Percentiles rank a stretch among this genome's conserved stretches.
Evolutionary conservation across 2,888 invertebrate species (phyloP).

Genomic region (Chymomyza amoena): DNA sequence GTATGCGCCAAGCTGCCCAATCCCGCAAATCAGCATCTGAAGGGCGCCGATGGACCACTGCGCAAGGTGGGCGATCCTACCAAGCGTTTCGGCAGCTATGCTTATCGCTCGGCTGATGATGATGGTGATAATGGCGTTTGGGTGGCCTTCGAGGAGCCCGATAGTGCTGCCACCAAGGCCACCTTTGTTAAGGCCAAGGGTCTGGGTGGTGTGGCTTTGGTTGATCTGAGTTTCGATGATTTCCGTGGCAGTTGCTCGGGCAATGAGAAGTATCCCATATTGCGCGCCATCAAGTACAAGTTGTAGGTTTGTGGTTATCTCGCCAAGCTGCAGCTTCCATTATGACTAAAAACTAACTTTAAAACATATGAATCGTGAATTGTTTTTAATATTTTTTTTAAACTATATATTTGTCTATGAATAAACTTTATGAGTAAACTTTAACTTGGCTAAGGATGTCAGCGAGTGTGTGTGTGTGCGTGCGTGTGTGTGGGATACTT

Average conservation of each 20-base stretch:
- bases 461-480: not conserved
- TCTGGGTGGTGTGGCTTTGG: constrained; percentile 87
- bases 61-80: constrained; percentile 89
- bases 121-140: constrained; percentile 86
- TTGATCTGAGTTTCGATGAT: constrained; percentile 88
- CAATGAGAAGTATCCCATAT: constrained; percentile 88
- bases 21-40: constrained; percentile 82
- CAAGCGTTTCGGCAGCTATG: constrained; percentile 89
- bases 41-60: constrained; percentile 83
- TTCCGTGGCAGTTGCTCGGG: constrained; percentile 90
- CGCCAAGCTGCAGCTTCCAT: not conserved
- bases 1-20: constrained; percentile 87
- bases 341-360: not conserved
- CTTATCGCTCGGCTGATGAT: constrained; percentile 85
- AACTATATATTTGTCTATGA: constrained; percentile 1
- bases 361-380: not conserved
- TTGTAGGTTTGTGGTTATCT: constrained; percentile 67
- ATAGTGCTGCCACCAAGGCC: constrained; percentile 89
- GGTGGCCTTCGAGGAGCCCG: constrained; percentile 91
- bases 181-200: constrained; percentile 85
- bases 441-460: not conserved
- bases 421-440: not conserved
- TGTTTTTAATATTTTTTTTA: not conserved
- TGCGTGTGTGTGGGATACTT: not conserved
- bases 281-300: constrained; percentile 86